Evolutionary conservation across 2,888 invertebrate genomes (phyloP).

Genomic region (Limnephilus rhombicus): DNA sequence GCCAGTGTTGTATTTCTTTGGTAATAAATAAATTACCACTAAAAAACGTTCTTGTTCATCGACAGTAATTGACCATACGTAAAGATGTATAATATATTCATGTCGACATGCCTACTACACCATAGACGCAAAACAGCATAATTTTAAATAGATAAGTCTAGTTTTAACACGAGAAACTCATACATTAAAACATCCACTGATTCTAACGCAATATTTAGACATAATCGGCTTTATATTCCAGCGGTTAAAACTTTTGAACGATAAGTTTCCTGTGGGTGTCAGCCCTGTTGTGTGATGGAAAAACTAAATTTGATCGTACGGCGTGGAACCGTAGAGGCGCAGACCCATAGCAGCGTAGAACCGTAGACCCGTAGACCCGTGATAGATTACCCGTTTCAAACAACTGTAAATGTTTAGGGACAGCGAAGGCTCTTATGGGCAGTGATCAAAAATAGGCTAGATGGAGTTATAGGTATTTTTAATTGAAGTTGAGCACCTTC

Average conservation of each 20-base stretch:
- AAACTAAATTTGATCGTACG: neutral
- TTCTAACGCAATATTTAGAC: no score
- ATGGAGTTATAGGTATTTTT: neutral
- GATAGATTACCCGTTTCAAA: constrained; percentile 17
- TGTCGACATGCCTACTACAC: no score
- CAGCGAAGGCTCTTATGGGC: neutral
- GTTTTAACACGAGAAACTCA: no score
- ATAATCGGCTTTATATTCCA: neutral
- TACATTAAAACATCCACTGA: no score
- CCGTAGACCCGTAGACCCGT: neutral
- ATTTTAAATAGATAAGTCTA: no score
- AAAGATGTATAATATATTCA: no score
- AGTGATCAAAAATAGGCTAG: neutral
- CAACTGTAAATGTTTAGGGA: constrained; percentile 23
- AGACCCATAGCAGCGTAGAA: neutral
- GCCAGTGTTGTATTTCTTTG: no score
- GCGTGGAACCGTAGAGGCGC: neutral
- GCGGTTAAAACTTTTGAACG: neutral
- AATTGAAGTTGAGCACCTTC: no score
- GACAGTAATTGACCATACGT: no score
- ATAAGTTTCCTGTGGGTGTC: neutral
- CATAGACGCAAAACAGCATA: no score
- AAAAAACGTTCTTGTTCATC: no score
- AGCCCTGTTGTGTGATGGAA: neutral
- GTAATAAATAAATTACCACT: no score